Evolutionary conservation across 2,797 vertebrate species (phyloP).

Genomic region (Sphaeramia orbicularis): DNA sequence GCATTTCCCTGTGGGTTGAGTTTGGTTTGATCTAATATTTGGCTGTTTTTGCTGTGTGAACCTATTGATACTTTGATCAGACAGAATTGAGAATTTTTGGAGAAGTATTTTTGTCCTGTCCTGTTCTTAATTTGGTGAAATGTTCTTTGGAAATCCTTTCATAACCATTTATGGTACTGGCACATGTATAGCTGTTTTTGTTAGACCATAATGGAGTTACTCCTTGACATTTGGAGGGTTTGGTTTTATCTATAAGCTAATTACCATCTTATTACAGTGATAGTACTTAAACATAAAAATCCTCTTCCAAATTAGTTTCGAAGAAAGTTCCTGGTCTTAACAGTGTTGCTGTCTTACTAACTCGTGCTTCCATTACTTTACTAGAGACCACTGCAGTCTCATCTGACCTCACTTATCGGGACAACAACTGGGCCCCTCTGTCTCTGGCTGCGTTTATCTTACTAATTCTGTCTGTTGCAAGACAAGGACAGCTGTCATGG

Average conservation of each 20-base stretch:
- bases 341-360: slow-evolving; percentile 11
- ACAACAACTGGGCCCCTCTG: slow-evolving; percentile 63
- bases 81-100: no score
- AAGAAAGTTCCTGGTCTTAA: not conserved
- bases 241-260: not conserved
- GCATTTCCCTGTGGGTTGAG: no score
- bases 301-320: slow-evolving; percentile 5
- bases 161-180: not conserved
- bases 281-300: not conserved
- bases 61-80: no score
- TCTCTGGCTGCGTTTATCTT: slow-evolving; percentile 69
- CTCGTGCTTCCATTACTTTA: slow-evolving; percentile 17
- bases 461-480: slow-evolving; percentile 73
- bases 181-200: no score
- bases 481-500: slow-evolving; percentile 73
- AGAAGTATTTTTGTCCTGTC: no score
- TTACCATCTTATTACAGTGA: not conserved
- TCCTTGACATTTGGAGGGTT: not conserved
- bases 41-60: no score
- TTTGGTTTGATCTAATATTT: no score
- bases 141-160: not conserved
- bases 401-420: slow-evolving; percentile 72
- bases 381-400: slow-evolving; percentile 23
- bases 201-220: no score
- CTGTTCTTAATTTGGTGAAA: not conserved